Evolutionary conservation across 2,888 invertebrate species (phyloP), one percentile per base, ranked within the genome.

Genomic region (Heliconius aoede): DNA sequence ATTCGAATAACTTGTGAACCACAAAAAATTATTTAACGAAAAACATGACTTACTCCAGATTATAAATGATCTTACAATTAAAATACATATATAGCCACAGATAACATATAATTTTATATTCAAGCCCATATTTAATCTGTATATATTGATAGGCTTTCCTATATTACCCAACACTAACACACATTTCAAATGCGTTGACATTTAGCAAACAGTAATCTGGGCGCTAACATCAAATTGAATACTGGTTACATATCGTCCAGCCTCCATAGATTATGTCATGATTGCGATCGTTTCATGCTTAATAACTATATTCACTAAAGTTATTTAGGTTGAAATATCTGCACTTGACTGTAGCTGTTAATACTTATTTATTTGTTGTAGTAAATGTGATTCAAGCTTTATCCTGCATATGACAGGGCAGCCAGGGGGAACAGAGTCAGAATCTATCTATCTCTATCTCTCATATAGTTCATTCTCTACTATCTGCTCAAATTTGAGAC

Each of bases 171-270:
- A 46, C 36, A 71, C 4, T 58, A 72, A 72, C 40, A 58, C n/a
- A 76, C 65, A 76, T 76, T 76, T 65, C 72, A 64, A 72, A 76
- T 67, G 58, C 64, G 76, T 51, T 65, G 76, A 72, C 62, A 76
- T 72, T 76, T 72, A 60, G 65, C 72, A 65, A 68, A 69, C 51
- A 69, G 61, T 69, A 74, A 74, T 74, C 74, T 69, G 51, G 30
- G 28, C 74, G 26, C 46, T 67, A 74, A 40, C 60, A 60, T 60
- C 46, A 68, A 60, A 40, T 68, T 68, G 72, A 72, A 60, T 61
- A 65, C 73, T 60, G 74, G 67, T 60, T 58, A 40, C 67, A 60
- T 74, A 61, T 68, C 74, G 30, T 60, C 60, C 30, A 60, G 21
- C 51, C 40, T 46, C 69, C 55, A 74, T 69, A 61, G 69, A 69